Evolutionary conservation across 2,888 invertebrate species (phyloP).

Genomic region (Lysandra bellargus): DNA sequence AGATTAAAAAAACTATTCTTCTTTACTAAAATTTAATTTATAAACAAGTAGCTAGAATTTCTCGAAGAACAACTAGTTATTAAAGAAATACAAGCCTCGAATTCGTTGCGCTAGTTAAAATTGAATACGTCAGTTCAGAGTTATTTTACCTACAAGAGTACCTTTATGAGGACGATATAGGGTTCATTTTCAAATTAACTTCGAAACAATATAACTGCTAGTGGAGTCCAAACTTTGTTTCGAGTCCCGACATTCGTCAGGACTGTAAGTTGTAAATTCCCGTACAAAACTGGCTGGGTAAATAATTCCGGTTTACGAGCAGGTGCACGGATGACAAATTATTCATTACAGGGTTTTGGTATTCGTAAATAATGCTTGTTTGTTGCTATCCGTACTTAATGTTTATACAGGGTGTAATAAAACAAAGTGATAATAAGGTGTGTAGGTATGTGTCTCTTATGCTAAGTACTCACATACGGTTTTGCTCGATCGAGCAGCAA

Average conservation of each 20-base stretch:
- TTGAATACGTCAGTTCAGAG: background rate
- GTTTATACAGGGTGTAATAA: background rate
- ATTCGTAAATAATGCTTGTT: background rate
- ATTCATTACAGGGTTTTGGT: slow-evolving; percentile 30
- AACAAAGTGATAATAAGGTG: background rate
- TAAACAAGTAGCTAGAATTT: background rate
- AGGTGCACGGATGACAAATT: slow-evolving; percentile 23
- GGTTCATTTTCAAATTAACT: background rate
- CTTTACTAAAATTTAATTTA: background rate
- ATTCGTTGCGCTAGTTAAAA: background rate
- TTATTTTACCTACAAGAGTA: background rate
- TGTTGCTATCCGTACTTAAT: background rate
- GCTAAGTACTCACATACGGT: no score
- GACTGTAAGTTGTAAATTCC: background rate
- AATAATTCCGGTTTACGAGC: slow-evolving; percentile 17
- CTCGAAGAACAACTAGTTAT: background rate
- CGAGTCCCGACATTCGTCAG: slow-evolving; percentile 1
- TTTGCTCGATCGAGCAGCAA: no score
- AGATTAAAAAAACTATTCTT: background rate
- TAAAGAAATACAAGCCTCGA: background rate
- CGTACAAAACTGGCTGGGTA: background rate
- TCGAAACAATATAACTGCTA: background rate
- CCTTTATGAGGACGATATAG: background rate
- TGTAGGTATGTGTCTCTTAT: no score
- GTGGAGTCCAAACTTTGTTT: background rate